A percentile compares a stretch with the other conserved stretches of the same genome.
Evolutionary conservation across 2,888 invertebrate species (phyloP).

Genomic region (Xestia xanthographa): DNA sequence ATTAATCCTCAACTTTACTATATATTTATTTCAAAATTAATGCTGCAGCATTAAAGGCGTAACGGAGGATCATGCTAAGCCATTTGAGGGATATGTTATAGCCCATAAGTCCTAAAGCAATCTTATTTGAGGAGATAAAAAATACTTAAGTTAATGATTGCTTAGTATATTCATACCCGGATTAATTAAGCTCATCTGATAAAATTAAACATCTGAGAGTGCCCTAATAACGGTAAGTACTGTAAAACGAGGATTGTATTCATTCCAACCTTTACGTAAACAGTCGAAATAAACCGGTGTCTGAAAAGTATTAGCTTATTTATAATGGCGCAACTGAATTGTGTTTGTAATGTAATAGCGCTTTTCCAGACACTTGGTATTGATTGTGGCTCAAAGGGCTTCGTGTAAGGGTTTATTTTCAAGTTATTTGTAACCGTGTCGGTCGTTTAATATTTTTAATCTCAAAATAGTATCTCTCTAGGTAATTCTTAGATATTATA

Average conservation of each 20-base stretch:
- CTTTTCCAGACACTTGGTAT: constrained; percentile 47
- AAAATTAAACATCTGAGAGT: not conserved
- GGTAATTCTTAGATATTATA: not conserved
- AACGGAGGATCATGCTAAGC: too few species aligned
- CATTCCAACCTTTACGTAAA: not conserved
- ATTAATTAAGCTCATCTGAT: not conserved
- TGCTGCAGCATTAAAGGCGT: too few species aligned
- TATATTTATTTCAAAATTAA: too few species aligned
- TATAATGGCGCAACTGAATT: constrained; percentile 8
- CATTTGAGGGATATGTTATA: too few species aligned
- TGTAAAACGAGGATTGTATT: not conserved
- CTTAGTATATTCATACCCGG: not conserved
- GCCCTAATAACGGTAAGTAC: too few species aligned
- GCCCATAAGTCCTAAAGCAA: too few species aligned
- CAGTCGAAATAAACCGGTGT: not conserved
- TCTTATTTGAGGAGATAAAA: not conserved
- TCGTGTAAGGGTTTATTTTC: constrained; percentile 24
- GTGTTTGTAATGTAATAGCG: constrained; percentile 21
- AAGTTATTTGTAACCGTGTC: not conserved
- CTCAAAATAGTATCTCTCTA: not conserved
- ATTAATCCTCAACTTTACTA: too few species aligned
- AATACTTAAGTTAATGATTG: not conserved
- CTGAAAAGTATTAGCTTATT: not conserved
- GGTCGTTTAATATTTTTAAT: not conserved
- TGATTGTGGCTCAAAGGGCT: constrained; percentile 31